Percentiles rank a stretch among this genome's conserved stretches.
These are phyloP conservation scores for Orius insidiosus DNA, from an alignment of 1,140 invertebrate species.

Conservation along the genomic window DNA sequence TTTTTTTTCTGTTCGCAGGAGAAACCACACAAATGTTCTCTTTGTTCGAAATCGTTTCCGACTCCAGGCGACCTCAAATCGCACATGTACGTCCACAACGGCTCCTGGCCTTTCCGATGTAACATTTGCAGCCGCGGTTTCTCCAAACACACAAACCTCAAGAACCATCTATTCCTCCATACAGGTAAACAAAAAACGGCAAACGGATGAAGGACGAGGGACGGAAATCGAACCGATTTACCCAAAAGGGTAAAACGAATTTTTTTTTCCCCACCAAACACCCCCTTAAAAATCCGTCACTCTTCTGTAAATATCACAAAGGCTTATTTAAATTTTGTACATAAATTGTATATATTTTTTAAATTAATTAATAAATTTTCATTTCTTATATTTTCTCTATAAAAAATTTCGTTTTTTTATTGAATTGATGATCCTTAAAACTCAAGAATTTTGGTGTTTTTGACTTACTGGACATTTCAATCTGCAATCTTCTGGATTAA, in stretches of 20 bases:
- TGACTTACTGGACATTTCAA: too few species aligned
- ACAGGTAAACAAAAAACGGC: conserved; percentile 38
- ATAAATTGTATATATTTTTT: too few species aligned
- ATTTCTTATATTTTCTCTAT: too few species aligned
- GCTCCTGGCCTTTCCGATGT: conserved; percentile 81
- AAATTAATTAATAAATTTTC: too few species aligned
- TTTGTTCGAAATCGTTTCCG: conserved; percentile 73
- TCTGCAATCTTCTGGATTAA: too few species aligned
- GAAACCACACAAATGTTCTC: conserved; percentile 69
- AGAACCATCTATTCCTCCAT: conserved; percentile 75
- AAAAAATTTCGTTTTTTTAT: too few species aligned
- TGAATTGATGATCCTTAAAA: too few species aligned
- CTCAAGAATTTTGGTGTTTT: too few species aligned
- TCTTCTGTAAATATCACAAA: too few species aligned
- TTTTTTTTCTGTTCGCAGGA: conserved; percentile 36
- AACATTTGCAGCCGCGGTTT: conserved; percentile 81
- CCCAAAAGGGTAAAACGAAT: background rate
- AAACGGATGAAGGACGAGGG: conserved; percentile 1
- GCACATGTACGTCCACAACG: conserved; percentile 83
- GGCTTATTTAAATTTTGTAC: too few species aligned
- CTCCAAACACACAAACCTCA: conserved; percentile 81
- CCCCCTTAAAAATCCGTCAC: too few species aligned
- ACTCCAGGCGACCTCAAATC: conserved; percentile 75
- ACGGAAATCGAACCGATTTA: background rate
- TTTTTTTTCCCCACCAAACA: conserved; percentile 1